Evolutionary conservation across 2,888 invertebrate genomes (phyloP), one percentile per base, ranked within the genome.

Genomic region (Oeneis ivallda): DNA sequence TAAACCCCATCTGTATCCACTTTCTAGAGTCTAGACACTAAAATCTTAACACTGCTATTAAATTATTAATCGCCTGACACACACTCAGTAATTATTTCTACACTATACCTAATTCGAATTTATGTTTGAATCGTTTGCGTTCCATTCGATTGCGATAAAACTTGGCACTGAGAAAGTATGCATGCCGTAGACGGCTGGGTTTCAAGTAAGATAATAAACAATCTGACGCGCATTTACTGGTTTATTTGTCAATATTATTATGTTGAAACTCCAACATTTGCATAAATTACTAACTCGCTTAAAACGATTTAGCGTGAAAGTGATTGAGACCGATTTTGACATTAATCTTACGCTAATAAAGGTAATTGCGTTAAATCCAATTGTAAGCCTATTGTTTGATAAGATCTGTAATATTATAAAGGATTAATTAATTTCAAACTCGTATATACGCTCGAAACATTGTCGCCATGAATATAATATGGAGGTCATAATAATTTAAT

Each of bases 271-370:
- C 26, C n/a, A 19, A n/a, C 43, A 15, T 58, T 58, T 32, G 45
- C 17, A 54, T 54, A 39, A 32, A 50, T 5, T 19, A 58, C 43
- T 32, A 58, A 58, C 45, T 45, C 45, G 19, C 45, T n/a, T 26
- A 15, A 58, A 45, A 45, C 15, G 32, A 41, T 45, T 45, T 32
- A 15, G 45, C 43, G 32, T 58, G 32, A 45, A 58, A 45, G 58
- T 43, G 37, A 56, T 45, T 15, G 45, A 45, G 17, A 57, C 17
- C 57, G 43, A 58, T 58, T 45, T 43, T 11, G 45, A 45, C 45
- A n/a, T 43, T 58, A 43, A 58, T 43, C 57, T 32, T 43, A 45
- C n/a, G 45, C 45, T 45, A 45, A 58, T 45, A 45, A 58, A 58
- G 26, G 15, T 53, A 53, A 53, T 53, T 34, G 34, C 53, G 34